These are phyloP conservation scores for Ancistrus triradiatus DNA, from an alignment of 2,113 vertebrate species.

Conservation along the genomic window DNA sequence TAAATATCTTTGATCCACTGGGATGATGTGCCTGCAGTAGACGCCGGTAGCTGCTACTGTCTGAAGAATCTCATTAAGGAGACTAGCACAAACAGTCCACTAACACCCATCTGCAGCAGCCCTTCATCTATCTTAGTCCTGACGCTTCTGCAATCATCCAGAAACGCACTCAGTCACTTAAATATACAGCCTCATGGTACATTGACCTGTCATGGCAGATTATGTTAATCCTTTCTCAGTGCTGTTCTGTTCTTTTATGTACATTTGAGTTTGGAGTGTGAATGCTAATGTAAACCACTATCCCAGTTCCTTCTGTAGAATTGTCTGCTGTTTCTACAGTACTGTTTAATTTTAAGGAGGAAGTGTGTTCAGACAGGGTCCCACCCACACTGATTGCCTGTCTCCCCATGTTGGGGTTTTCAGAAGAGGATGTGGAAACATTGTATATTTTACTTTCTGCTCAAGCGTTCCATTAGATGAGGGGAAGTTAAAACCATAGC, in stretches of 20 bases:
- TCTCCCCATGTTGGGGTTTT: too few species aligned
- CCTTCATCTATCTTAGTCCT: slow-evolving; percentile 17
- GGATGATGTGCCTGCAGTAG: neutral
- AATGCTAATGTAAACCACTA: too few species aligned
- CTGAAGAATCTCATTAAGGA: slow-evolving; percentile 20
- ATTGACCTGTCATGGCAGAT: too few species aligned
- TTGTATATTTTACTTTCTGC: neutral
- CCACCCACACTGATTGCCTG: neutral
- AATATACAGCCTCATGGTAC: too few species aligned
- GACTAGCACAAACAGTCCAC: neutral
- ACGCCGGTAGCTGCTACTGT: neutral
- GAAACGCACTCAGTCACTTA: neutral
- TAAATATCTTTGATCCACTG: slow-evolving; percentile 16
- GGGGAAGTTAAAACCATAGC: neutral
- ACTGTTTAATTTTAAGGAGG: neutral
- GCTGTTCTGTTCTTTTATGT: too few species aligned
- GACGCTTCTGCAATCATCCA: slow-evolving; percentile 11
- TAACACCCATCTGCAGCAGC: neutral
- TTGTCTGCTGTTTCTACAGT: too few species aligned
- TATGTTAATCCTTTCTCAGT: too few species aligned
- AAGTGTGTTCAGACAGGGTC: slow-evolving; percentile 1
- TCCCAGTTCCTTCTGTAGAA: too few species aligned
- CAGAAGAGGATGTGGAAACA: too few species aligned
- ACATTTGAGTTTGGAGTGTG: neutral
- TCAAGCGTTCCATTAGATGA: neutral